These are phyloP conservation scores for Copsychus sechellarum DNA, from an alignment of 2,113 vertebrate genomes.

Conservation along the genomic window DNA sequence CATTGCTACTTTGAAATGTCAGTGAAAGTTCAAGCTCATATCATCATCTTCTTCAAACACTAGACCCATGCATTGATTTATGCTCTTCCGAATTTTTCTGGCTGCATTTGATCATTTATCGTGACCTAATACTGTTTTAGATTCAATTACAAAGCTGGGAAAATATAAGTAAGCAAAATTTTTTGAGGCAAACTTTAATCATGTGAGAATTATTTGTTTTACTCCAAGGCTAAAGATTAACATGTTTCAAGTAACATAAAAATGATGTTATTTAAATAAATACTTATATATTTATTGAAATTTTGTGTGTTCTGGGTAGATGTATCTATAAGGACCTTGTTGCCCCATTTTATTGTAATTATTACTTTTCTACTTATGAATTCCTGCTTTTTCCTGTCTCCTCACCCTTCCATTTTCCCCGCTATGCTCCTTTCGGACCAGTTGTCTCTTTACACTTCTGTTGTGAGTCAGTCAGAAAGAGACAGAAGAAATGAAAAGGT, in stretches of 20 bases:
- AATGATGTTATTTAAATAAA: no score
- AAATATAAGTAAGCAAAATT: neutral
- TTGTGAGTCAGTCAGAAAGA: neutral
- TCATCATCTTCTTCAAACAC: neutral
- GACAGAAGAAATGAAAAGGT: neutral
- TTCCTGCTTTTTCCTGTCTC: neutral
- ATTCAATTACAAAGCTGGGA: neutral
- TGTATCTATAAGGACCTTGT: neutral
- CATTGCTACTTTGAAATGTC: neutral
- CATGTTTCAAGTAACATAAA: neutral
- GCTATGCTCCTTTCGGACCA: neutral
- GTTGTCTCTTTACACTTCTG: neutral
- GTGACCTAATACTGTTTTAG: neutral
- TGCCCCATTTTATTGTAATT: neutral
- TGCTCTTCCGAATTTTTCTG: neutral
- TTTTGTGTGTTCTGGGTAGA: neutral
- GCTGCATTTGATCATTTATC: neutral
- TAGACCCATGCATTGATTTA: neutral
- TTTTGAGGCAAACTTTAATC: neutral
- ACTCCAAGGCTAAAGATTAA: neutral
- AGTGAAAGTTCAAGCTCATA: neutral
- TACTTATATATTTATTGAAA: neutral
- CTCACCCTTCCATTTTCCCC: neutral
- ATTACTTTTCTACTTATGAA: neutral
- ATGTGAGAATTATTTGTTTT: accelerated